Conservation (phyloP, 2,113 vertebrate species). For the Plectropomus leopardus region DNA sequence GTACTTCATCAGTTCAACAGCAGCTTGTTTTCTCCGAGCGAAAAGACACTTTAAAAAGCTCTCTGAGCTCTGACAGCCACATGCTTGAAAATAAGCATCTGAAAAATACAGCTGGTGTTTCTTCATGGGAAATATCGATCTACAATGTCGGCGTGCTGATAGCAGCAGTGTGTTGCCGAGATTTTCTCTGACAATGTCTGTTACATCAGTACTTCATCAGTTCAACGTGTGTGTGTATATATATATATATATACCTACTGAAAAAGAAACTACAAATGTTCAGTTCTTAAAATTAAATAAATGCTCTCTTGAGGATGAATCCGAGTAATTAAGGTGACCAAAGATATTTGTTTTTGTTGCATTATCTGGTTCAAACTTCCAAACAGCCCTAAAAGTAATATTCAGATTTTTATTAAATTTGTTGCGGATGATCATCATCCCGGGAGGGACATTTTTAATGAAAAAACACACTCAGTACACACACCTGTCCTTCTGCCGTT, state of each 20-base stretch:
- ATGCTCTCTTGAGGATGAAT: no score
- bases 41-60: background rate
- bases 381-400: no score
- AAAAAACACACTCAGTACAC: background rate
- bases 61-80: background rate
- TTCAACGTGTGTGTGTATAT: no score
- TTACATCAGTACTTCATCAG: background rate
- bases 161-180: slow-evolving; percentile 1
- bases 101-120: background rate
- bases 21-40: background rate
- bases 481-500: background rate
- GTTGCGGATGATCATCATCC: background rate
- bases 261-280: no score
- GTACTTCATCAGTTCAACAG: background rate
- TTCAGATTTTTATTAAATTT: no score
- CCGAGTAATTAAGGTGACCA: no score
- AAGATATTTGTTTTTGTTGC: no score
- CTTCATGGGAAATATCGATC: background rate
- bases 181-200: background rate
- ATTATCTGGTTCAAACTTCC: no score
- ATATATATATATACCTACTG: no score
- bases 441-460: background rate
- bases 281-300: no score
- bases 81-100: background rate
- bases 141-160: no score